These are phyloP conservation scores for Drosophila quinaria DNA, from an alignment of 2,888 invertebrate genomes.

Conservation along the genomic window DNA sequence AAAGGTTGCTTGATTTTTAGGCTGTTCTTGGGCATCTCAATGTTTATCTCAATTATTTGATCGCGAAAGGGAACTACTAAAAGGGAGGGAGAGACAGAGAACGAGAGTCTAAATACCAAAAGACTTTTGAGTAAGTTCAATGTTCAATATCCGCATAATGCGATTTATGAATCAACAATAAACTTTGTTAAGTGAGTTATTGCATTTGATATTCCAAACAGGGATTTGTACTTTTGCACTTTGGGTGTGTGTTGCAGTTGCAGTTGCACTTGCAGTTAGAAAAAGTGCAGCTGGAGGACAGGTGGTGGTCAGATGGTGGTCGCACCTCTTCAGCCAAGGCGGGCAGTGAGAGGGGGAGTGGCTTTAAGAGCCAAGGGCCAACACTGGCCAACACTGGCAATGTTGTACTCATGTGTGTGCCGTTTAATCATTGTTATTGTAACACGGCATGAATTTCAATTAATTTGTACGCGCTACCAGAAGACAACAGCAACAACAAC, in stretches of 20 bases:
- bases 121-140: constrained; percentile 1
- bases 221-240: constrained; percentile 86
- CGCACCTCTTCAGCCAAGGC: background rate
- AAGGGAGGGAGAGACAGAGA: background rate
- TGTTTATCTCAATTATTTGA: constrained; percentile 84
- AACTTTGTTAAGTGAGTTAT: constrained; percentile 17
- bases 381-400: constrained; percentile 49
- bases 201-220: constrained; percentile 84
- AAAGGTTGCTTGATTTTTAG: constrained; percentile 19
- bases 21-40: constrained; percentile 17
- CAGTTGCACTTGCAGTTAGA: too few relatives aligned
- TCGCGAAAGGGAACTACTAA: constrained; percentile 46
- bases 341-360: background rate
- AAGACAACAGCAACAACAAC: constrained; percentile 35
- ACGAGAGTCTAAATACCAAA: too few relatives aligned
- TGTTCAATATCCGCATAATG: constrained; percentile 38
- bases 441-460: constrained; percentile 80
- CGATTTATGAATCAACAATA: constrained; percentile 74
- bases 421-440: constrained; percentile 80
- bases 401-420: constrained; percentile 62
- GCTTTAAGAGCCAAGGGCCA: constrained; percentile 47
- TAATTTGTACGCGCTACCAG: constrained; percentile 78
- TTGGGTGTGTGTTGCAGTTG: constrained; percentile 72
- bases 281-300: constrained; percentile 54
- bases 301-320: constrained; percentile 32